Percentiles rank a stretch among this genome's conserved stretches.
Evolutionary conservation across 2,888 invertebrate genomes (phyloP).

Genomic region (Ceratothoa steindachneri): DNA sequence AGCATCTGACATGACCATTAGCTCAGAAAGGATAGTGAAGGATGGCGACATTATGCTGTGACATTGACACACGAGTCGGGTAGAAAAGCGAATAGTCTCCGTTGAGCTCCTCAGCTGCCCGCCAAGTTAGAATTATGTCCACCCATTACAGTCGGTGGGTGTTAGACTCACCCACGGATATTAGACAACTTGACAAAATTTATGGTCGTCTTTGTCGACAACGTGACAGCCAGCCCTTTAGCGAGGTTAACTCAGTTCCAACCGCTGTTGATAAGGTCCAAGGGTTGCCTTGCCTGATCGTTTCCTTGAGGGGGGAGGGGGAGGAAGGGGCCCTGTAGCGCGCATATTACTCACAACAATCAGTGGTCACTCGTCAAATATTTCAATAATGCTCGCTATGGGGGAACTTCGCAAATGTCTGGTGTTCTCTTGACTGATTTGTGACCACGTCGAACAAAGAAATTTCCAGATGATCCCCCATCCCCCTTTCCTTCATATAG

Average conservation of each 20-base stretch:
- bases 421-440: constrained; percentile 44
- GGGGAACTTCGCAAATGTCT: constrained; percentile 38
- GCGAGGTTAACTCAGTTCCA: constrained; percentile 6
- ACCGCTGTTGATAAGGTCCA: constrained; percentile 5
- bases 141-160: constrained; percentile 46
- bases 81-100: constrained; percentile 34
- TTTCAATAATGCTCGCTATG: constrained; percentile 29
- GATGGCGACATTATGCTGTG: constrained; percentile 19
- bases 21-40: constrained; percentile 8
- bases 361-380: constrained; percentile 8
- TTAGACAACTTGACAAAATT: constrained; percentile 47
- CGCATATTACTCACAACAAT: constrained; percentile 4
- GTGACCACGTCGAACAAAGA: constrained; percentile 47
- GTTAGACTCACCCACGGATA: constrained; percentile 46
- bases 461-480: constrained; percentile 46
- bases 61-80: constrained; percentile 44
- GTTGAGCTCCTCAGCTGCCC: constrained; percentile 38
- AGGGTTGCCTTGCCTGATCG: constrained; percentile 1
- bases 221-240: constrained; percentile 35
- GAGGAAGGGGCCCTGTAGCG: background rate
- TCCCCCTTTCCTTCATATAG: no score
- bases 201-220: constrained; percentile 47
- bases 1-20: constrained; percentile 13
- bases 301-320: background rate
- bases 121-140: constrained; percentile 44